A percentile compares a stretch with the other conserved stretches of the same genome.
These are phyloP conservation scores for Tenualosa thibaudeaui DNA, from an alignment of 2,797 vertebrate genomes.

Conservation along the genomic window DNA sequence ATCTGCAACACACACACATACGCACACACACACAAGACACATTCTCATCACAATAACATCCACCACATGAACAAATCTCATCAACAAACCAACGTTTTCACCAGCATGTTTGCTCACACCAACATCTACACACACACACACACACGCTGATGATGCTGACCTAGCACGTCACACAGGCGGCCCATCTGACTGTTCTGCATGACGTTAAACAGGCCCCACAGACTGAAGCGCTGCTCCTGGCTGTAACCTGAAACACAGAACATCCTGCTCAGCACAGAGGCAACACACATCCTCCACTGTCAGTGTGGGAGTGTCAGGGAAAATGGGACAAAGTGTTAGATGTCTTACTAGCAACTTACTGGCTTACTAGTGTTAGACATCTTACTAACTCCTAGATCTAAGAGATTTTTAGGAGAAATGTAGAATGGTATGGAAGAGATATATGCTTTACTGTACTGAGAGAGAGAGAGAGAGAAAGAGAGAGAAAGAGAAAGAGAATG, in stretches of 20 bases:
- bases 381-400: too few species aligned
- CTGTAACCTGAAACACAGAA: constrained; percentile 77
- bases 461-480: background rate
- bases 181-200: constrained; percentile 86
- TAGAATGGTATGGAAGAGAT: constrained; percentile 47
- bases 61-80: background rate
- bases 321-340: background rate
- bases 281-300: background rate
- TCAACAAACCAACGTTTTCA: constrained; percentile 19
- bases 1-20: constrained; percentile 68
- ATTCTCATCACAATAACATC: background rate
- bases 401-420: too few species aligned
- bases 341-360: too few species aligned
- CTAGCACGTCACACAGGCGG: constrained; percentile 79
- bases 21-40: background rate
- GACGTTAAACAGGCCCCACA: constrained; percentile 67
- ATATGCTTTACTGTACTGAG: background rate
- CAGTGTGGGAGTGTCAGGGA: too few species aligned
- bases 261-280: constrained; percentile 34
- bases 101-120: constrained; percentile 58
- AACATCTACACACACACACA: constrained; percentile 11
- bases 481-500: background rate
- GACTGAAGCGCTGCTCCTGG: constrained; percentile 64
- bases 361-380: background rate
- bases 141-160: background rate